Base-by-base conservation (phyloP, 2,113 vertebrate species). In the Cyprinus carpio region DNA sequence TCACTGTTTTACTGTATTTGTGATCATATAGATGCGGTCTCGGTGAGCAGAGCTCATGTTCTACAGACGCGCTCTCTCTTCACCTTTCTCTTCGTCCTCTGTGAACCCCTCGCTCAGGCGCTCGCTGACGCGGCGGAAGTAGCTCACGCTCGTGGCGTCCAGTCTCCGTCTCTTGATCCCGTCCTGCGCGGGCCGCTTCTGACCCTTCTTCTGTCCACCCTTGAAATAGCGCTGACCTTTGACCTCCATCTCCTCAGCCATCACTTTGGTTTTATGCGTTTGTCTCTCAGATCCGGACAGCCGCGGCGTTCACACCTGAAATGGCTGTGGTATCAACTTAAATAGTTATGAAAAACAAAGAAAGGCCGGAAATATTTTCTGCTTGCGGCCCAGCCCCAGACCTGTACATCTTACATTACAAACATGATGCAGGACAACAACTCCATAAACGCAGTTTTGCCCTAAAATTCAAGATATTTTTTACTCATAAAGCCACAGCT, bases 41-140 rank as follows among this genome's bases (percentile, higher is more conserved):
- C n/a, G n/a, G 51, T 18, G 51, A 18, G 15, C 51, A 51, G 49
- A 3, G 12, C 11, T 49, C 46, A 15, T 15, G 49, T 51, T 51
- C 4, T 51, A 6, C 49, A 51, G 49, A 51, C 16, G 49, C 2
- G 5, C 20, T 51, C 40, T 2, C 54, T 13, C 18, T 40, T 88
- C 89, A 97, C 96, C 95, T 94, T 85, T 92, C 74, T 96, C 96
- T 84, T 96, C 96, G 4, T 93, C 90, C 0, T 94, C 90, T 23
- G 92, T 88, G 49, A 96, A 96, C 2, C 90, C 94, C 84, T 96
- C 94, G 1, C 90, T 88, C 23, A 97, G 91, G 23, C 94, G 89
- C 0, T 95, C 95, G 1, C 93, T 92, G 0, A 96, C 96, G 67
- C 93, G 86, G 20, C 95, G 95, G 90, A 96, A 97, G 88, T 98